Conservation (phyloP, 2,888 invertebrate species). For the Strigamia crassipes region DNA sequence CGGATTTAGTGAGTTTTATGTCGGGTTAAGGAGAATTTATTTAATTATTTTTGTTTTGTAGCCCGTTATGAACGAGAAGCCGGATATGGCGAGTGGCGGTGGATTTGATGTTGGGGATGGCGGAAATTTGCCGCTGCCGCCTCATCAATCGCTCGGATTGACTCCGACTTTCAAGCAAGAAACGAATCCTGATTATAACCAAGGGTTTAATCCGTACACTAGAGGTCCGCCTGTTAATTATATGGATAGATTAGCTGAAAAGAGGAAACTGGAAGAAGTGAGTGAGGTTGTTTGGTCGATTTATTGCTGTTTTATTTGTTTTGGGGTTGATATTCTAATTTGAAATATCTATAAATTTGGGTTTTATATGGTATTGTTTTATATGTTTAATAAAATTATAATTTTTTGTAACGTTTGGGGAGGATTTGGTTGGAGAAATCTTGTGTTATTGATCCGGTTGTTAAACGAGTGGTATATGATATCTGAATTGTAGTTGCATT, state of each 20-base stretch:
- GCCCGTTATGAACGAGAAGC: background rate
- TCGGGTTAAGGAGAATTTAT: background rate
- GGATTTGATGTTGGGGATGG: background rate
- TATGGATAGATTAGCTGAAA: constrained; percentile 57
- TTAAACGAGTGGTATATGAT: too few species aligned
- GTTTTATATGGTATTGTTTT: too few species aligned
- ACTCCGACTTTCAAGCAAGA: constrained; percentile 4
- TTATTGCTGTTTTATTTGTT: background rate
- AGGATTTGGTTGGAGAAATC: too few species aligned
- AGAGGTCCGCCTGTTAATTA: constrained; percentile 58
- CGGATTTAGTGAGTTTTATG: background rate
- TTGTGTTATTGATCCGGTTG: too few species aligned
- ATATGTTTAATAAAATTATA: too few species aligned
- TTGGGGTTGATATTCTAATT: background rate
- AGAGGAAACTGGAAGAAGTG: constrained; percentile 59
- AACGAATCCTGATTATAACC: constrained; percentile 42
- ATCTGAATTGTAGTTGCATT: too few species aligned
- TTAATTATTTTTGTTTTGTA: background rate
- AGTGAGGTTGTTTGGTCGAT: background rate
- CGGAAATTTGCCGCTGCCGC: background rate
- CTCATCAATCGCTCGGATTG: constrained; percentile 41
- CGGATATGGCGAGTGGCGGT: background rate
- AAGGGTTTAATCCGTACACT: constrained; percentile 54
- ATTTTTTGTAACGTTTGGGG: too few species aligned
- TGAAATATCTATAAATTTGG: too few species aligned